Conservation (phyloP, 2,888 invertebrate species). For the Scaeva pyrastri region DNA sequence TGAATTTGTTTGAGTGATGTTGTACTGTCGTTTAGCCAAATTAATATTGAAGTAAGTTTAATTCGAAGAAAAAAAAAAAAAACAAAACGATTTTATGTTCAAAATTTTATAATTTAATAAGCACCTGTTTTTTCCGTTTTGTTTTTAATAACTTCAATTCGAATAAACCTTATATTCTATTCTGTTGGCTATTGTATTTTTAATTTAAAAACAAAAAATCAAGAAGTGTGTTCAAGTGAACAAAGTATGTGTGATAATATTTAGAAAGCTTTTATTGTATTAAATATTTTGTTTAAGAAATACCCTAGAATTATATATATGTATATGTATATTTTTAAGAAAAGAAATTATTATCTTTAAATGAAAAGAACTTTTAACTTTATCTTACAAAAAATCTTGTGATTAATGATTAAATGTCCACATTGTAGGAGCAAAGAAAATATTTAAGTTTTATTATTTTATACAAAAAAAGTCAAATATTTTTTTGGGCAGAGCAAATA, state of each 20-base stretch:
- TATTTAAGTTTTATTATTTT: constrained; percentile 3
- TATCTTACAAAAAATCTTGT: constrained; percentile 41
- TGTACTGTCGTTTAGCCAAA: constrained; percentile 35
- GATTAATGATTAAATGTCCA: constrained; percentile 46
- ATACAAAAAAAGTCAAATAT: background rate
- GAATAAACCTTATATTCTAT: constrained; percentile 5
- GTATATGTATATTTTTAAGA: constrained; percentile 36
- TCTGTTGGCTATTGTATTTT: constrained; percentile 24
- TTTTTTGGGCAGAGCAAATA: constrained; percentile 17
- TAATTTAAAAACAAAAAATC: constrained; percentile 13
- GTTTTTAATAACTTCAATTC: background rate
- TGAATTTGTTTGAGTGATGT: constrained; percentile 46
- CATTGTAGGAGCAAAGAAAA: constrained; percentile 18
- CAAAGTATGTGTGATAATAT: constrained; percentile 70
- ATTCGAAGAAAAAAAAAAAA: background rate
- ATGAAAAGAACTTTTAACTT: constrained; percentile 21
- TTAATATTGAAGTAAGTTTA: background rate
- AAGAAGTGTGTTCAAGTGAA: constrained; percentile 51
- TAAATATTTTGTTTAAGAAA: constrained; percentile 38
- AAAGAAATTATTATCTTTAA: constrained; percentile 29
- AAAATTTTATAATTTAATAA: constrained; percentile 9
- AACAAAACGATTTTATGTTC: constrained; percentile 8
- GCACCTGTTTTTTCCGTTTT: background rate
- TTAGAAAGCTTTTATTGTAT: constrained; percentile 58
- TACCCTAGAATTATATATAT: constrained; percentile 18